Conservation (phyloP, 1,140 invertebrate genomes). For the Protaetia brevitarsis region DNA sequence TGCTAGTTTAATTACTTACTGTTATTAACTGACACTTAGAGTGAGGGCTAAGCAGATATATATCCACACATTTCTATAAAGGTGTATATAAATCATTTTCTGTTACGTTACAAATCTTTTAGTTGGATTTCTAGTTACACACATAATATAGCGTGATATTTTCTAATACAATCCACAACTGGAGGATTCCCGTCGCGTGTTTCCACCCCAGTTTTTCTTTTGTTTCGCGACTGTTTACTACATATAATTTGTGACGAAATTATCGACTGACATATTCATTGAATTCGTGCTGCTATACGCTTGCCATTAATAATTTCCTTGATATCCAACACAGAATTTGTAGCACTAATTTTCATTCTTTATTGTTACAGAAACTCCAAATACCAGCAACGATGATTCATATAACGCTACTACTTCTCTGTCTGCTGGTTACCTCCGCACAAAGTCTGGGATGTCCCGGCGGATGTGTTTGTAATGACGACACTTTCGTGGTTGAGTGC, state of each 20-base stretch:
- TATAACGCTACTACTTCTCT: constrained; percentile 40
- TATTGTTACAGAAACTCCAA: constrained; percentile 46
- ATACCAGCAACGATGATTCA: constrained; percentile 33
- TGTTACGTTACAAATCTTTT: neutral
- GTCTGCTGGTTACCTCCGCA: constrained; percentile 45
- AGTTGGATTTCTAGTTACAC: constrained; percentile 13
- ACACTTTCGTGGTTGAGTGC: constrained; percentile 82
- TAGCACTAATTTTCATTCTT: constrained; percentile 23
- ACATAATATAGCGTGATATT: constrained; percentile 16
- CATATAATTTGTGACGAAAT: constrained; percentile 15
- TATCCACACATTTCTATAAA: no score
- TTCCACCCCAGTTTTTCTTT: neutral
- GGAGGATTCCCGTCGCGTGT: constrained; percentile 14
- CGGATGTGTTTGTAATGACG: constrained; percentile 83
- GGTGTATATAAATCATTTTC: no score
- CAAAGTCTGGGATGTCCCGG: constrained; percentile 62
- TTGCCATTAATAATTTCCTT: neutral
- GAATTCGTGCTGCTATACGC: constrained; percentile 5
- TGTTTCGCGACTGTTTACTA: constrained; percentile 5
- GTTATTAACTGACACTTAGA: no score
- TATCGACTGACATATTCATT: constrained; percentile 16
- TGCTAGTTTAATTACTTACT: no score
- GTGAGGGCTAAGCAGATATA: no score
- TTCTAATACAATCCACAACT: constrained; percentile 11
- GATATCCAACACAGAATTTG: neutral